These are phyloP conservation scores for Hyperoodon ampullatus DNA, from an alignment of 2,113 vertebrate genomes.

Conservation along the genomic window DNA sequence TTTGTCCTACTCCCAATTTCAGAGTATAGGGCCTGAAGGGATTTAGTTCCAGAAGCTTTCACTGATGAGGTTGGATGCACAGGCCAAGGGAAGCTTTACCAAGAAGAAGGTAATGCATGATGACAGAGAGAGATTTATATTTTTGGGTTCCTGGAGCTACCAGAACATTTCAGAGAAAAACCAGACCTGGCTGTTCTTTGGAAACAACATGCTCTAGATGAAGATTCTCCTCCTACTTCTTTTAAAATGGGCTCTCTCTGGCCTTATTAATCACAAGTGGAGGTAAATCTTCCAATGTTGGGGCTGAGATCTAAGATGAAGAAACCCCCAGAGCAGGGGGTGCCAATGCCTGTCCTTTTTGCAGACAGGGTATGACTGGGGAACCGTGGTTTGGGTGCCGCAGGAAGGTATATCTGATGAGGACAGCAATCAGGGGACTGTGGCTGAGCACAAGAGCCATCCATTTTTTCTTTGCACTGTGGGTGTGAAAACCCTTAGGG, in stretches of 20 bases:
- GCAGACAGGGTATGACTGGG: neutral
- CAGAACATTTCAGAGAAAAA: constrained; percentile 3
- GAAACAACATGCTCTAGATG: neutral
- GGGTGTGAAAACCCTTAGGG: neutral
- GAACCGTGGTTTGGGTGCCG: neutral
- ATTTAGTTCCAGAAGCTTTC: neutral
- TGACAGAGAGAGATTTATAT: neutral
- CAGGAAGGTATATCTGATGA: neutral
- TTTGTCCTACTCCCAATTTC: neutral
- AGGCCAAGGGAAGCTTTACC: neutral
- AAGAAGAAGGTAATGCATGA: neutral
- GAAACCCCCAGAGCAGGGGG: neutral
- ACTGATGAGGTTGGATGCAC: neutral
- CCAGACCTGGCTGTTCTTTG: neutral
- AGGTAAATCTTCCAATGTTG: neutral
- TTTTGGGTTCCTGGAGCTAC: neutral
- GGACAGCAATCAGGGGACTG: neutral
- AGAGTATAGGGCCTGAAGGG: neutral
- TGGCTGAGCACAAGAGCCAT: neutral
- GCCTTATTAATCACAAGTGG: neutral
- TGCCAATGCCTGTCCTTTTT: neutral
- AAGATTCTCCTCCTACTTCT: neutral
- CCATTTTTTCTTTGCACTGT: neutral
- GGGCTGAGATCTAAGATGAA: neutral
- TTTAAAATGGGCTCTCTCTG: constrained; percentile 2